Evolutionary conservation across 2,113 vertebrate species (phyloP).

Genomic region (Tauraco erythrolophus): DNA sequence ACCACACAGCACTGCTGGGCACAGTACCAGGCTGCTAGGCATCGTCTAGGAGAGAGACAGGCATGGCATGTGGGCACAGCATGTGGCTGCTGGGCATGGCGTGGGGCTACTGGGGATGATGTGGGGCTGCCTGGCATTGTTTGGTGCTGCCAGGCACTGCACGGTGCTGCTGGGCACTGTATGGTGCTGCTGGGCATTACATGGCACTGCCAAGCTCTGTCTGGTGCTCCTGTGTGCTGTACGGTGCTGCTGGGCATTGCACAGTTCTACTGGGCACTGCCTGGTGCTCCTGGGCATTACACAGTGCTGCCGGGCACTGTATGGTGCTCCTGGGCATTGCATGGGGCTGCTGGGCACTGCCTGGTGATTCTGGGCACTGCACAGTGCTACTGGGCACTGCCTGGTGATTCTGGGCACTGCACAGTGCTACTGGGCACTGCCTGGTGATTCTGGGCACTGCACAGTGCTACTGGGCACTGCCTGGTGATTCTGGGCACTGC

Average conservation of each 20-base stretch:
- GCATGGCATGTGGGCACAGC: too few relatives aligned
- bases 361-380: rapidly evolving
- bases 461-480: rapidly evolving
- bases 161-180: rapidly evolving
- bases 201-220: rapidly evolving
- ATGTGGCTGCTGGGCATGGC: background rate
- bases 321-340: background rate
- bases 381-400: rapidly evolving
- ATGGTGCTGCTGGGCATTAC: rapidly evolving
- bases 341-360: background rate
- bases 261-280: rapidly evolving
- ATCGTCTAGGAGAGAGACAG: too few relatives aligned
- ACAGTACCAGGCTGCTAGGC: background rate
- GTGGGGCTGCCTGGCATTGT: background rate
- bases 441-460: background rate
- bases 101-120: background rate
- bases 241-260: rapidly evolving
- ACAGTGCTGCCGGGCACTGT: rapidly evolving
- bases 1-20: background rate
- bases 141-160: too few relatives aligned
- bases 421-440: rapidly evolving
- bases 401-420: rapidly evolving
- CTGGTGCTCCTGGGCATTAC: rapidly evolving
- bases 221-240: rapidly evolving
- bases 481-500: rapidly evolving